Conservation (phyloP, 37 sponge, comb jelly and placozoan genomes). For the Theonella swinhoei region DNA sequence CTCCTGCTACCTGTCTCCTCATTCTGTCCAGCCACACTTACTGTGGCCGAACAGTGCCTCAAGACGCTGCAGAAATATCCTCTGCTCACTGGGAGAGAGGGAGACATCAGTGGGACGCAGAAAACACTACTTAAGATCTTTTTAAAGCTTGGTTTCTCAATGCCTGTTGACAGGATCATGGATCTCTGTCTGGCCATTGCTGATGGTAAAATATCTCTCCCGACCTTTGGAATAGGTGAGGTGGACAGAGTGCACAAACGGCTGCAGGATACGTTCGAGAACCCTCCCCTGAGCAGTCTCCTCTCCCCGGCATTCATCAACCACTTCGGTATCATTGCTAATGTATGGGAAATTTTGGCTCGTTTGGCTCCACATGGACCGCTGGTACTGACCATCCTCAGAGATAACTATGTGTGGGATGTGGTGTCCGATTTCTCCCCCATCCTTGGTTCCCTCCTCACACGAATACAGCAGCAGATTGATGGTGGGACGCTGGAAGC, state of each 20-base stretch:
- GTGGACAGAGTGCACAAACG: constrained; percentile 24
- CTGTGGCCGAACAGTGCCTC: constrained; percentile 38
- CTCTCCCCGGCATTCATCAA: constrained; percentile 14
- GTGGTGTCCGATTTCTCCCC: constrained; percentile 22
- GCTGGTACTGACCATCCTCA: constrained; percentile 8
- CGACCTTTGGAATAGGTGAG: constrained; percentile 6
- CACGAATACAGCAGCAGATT: constrained; percentile 28
- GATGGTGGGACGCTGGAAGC: neutral
- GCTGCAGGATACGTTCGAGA: constrained; percentile 38
- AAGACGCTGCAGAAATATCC: constrained; percentile 10
- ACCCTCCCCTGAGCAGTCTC: constrained; percentile 15
- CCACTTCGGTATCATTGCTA: constrained; percentile 35
- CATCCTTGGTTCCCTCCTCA: constrained; percentile 24
- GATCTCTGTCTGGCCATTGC: constrained; percentile 38
- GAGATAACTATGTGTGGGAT: constrained; percentile 45
- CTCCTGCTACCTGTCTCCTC: constrained; percentile 35
- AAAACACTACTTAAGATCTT: constrained; percentile 29
- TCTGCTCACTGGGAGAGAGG: neutral
- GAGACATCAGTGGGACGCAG: neutral
- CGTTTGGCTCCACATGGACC: neutral
- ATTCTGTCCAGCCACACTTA: constrained; percentile 37
- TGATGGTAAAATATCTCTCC: constrained; percentile 16
- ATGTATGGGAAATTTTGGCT: constrained; percentile 44
- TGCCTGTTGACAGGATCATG: constrained; percentile 14
- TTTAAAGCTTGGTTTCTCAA: constrained; percentile 38